phyloP scores from a whole-genome alignment of 2,113 vertebrate species.

The Crocuta crocuta region DNA sequence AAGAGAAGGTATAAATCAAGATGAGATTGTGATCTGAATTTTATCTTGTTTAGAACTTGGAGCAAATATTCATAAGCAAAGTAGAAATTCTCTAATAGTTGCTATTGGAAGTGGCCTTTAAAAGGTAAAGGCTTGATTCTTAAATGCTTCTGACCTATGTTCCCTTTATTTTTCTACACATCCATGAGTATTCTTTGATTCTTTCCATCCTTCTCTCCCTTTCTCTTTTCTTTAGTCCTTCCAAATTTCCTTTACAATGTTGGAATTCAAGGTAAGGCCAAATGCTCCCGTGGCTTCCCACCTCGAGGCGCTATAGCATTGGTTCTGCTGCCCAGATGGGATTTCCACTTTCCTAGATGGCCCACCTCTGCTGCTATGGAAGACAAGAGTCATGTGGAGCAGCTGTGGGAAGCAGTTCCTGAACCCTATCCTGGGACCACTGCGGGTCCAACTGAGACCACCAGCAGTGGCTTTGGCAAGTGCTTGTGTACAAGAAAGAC shows the following conservation, averaged over 20 bases:
- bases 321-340: too few species aligned
- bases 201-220: neutral
- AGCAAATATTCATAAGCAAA: neutral
- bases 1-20: neutral
- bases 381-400: neutral
- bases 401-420: neutral
- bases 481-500: neutral
- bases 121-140: neutral
- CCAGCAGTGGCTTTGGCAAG: neutral
- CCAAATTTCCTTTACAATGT: neutral
- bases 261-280: neutral
- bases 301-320: rapidly evolving
- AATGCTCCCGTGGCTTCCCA: neutral
- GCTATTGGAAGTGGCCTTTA: neutral
- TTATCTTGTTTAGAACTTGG: constrained; percentile 5
- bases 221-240: neutral
- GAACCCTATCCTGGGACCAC: neutral
- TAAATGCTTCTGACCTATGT: neutral
- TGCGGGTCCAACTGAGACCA: neutral
- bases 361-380: neutral
- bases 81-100: neutral
- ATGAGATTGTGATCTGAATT: neutral
- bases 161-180: neutral
- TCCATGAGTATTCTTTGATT: neutral
- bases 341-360: neutral